Evolutionary conservation across 2,797 vertebrate species (phyloP), one percentile per base, ranked within the genome.

Genomic region (Naso thynnoides): DNA sequence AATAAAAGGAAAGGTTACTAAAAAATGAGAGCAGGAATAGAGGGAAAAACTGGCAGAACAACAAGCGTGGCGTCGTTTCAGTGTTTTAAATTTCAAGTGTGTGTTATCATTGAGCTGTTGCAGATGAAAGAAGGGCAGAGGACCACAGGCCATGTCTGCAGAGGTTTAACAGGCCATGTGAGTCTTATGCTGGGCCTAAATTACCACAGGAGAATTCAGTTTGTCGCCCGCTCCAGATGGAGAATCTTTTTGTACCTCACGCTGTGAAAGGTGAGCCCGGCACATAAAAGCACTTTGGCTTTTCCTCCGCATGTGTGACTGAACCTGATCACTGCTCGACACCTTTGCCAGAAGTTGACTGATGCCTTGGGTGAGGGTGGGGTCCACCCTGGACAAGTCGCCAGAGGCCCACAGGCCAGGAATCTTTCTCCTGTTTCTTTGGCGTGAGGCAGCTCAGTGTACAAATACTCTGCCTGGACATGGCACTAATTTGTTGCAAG

Each of bases 241-340:
- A 82, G 57, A 62, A 48, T 23, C 59, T 48, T 36, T 48, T 55
- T 33, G 49, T 59, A 58, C 45, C 73, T 70, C 74, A 38, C 61
- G 15, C 78, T 19, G 8, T 72, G 85, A 88, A 83, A 89, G 81
- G 60, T 44, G 79, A 89, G 52, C 59, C 77, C 11, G 29, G 61
- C 27, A 49, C 56, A 53, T 47, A 56, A 60, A 18, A 26, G 24
- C 3, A 1, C 39, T 31, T 56, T 70, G 63, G 48, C 50, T 74
- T 63, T 72, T 42, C 7, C 58, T 42, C 8, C 2, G 8, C 3
- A 8, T 29, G 54, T 71, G 72, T 52, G 59, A 82, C 56, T 14
- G 64, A 89, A 85, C 65, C 68, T 10, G 73, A 88, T 79, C 53
- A 5, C 67, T 55, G 11, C 73, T 53, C 72, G 65, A 70, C 79